Base-by-base conservation (phyloP, 92 coral and sea anemone species). In the Epizoanthus stellaris region DNA sequence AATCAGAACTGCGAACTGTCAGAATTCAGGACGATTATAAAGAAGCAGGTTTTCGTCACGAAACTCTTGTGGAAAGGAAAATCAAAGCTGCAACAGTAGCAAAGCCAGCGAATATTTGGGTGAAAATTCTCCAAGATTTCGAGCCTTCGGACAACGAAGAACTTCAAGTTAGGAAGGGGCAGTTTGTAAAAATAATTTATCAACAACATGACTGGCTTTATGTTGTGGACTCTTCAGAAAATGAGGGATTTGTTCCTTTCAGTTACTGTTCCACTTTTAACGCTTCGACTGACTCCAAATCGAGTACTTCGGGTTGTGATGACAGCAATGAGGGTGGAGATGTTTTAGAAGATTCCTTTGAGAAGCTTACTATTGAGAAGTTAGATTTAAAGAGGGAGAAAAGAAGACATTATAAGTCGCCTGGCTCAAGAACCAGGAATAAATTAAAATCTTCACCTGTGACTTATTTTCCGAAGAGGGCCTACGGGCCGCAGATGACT, bases 201-300 rank as follows among this genome's bases (percentile, higher is more conserved):
- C 98, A 92, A 80, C 91, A 94, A 40, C 82, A 92, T 85, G 98
- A 94, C 87, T 94, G 98, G 98, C 65, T 88, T 42, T 94, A 87
- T 36, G 98, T 90, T 10, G 88, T 89, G 38, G 89, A 94, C 66
- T 91, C 95, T n/a, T 85, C 87, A 8, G 95, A 93, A 12, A 90
- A 82, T 38, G 91, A 94, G 64, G 98, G 98, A 20, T 94, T 94
- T 79, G 82, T 94, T 14, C 98, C 98, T 13, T 85, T 53, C 47
- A 76, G 84, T 54, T 92, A 87, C 42, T 94, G 98, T 71, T 94
- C 98, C 4, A 85, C 92, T 11, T 74, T 73, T 21, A 90, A 88
- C 30, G 86, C 68, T 8, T 88, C 92, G 56, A 82, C 85, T 40
- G 91, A 90, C 90, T 90, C 93, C 16, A 90, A 88, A 60, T 93